Evolutionary conservation across 2,113 vertebrate species (phyloP), one percentile per base, ranked within the genome.

Genomic region (Pelvicachromis taeniatus): DNA sequence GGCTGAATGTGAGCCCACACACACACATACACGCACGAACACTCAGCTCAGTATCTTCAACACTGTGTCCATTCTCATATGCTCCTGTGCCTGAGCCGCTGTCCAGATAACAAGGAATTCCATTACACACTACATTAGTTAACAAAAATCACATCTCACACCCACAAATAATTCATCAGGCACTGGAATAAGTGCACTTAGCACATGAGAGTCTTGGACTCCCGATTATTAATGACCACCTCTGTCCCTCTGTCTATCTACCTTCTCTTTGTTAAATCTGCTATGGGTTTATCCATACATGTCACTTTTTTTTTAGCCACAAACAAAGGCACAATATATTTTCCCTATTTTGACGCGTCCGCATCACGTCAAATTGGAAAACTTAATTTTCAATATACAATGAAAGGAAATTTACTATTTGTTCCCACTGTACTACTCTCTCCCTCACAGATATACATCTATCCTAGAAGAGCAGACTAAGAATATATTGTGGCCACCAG

Each of bases 51-150:
- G 9, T 73, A 85, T 90, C 83, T 80, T 45, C 61, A 55, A 8
- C 50, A 77, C 77, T 31, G 65, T 84, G 85, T 83, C 83, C 83
- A 73, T 80, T 23, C 85, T 52, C 50, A 82, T 83, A 86, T 58
- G 45, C 65, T 26, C 68, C 78, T 78, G 63, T 89, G 83, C 61
- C 68, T 48, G 63, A 90, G 93, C 86, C 54, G 11, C 80, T 89
- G 84, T 83, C 80, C 82, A 84, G 87, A 92, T 88, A 91, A 90
- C 81, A 92, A 82, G 83, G 88, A 83, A 93, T 93, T 91, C 90
- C 90, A 94, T 92, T 93, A 93, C 89, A 93, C 92, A 93, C 77
- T 75, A 90, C 90, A 95, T 94, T 93, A 93, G 81, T 92, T 91
- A 90, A 93, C 88, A 90, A 85, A 89, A 92, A 86, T 59, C 87